phyloP scores from a whole-genome alignment of 1,140 invertebrate genomes.

The Nasonia giraulti region DNA sequence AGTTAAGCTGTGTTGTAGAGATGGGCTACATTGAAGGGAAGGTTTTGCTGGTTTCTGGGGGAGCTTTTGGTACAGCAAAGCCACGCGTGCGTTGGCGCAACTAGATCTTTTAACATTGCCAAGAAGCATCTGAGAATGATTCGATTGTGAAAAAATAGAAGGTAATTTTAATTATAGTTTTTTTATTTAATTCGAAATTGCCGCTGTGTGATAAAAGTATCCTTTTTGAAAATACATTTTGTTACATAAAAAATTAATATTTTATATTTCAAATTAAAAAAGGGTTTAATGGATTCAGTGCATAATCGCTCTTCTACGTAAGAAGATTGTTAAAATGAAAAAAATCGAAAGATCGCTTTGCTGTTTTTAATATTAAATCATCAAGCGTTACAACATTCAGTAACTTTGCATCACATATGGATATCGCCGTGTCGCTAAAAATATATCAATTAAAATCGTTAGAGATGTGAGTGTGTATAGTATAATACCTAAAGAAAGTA shows the following conservation, averaged over 20 bases:
- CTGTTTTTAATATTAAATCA: not conserved
- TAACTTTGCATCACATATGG: not conserved
- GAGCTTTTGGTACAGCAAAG: not conserved
- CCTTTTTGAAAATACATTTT: too few species aligned
- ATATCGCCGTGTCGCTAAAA: not conserved
- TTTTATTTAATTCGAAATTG: too few species aligned
- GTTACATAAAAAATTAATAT: too few species aligned
- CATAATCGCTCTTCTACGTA: not conserved
- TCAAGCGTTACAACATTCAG: not conserved
- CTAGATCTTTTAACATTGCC: not conserved
- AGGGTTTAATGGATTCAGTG: not conserved
- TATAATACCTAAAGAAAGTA: not conserved
- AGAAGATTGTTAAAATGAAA: not conserved
- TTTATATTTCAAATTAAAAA: too few species aligned
- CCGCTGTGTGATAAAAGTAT: too few species aligned
- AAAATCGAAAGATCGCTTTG: not conserved
- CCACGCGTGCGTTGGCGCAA: not conserved
- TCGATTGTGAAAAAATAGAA: not conserved
- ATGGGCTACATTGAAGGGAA: not conserved
- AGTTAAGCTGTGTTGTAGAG: not conserved
- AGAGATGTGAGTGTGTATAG: not conserved
- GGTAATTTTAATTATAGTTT: not conserved
- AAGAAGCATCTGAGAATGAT: constrained; percentile 2
- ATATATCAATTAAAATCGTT: not conserved
- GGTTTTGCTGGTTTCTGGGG: not conserved